Base-by-base conservation (phyloP, 2,888 invertebrate species). In the Zele albiditarsus region DNA sequence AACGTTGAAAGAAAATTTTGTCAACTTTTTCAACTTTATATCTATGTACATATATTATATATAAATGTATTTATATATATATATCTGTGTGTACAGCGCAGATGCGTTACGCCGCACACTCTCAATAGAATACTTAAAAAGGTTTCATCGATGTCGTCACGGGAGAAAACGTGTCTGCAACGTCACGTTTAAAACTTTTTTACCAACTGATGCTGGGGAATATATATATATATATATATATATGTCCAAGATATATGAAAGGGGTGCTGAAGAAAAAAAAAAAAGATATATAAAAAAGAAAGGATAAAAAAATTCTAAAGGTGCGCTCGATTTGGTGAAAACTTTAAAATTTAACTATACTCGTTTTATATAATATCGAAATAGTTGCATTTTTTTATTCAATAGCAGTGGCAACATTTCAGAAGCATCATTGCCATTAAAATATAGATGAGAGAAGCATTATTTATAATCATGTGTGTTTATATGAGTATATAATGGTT, bases 121-220 rank as follows among this genome's bases (percentile, higher is more conserved):
- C 63, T 74, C 76, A 68, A 74, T 76, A 71, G 78, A 80, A 80
- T 78, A 73, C 75, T 78, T 80, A 78, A 80, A 80, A 80, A 80
- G 78, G 76, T 75, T 80, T 77, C 75, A 75, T 78, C 71, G 77
- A 76, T 77, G 76, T 71, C 68, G 70, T 70, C 60, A 70, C 42
- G 71, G 63, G 74, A 53, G 71, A 67, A 71, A 77, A 78, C 77
- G 73, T 76, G 77, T 73, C 75, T 78, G 57, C 78, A 49, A 73
- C 72, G 65, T 69, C 76, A 67, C 62, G 74, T 60, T 60, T 38
- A 31, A 58, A 49, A 62, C n/a, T 20, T 75, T 75, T 72, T 71
- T 62, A 71, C 71, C 25, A 71, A 71, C 71, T 71, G 46, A 46
- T 53, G 20, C 20, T 20, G n/a, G n/a, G 53, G 20, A 53, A 20